These are phyloP conservation scores for Seira musarum DNA, from an alignment of 2,888 invertebrate genomes.

Conservation along the genomic window DNA sequence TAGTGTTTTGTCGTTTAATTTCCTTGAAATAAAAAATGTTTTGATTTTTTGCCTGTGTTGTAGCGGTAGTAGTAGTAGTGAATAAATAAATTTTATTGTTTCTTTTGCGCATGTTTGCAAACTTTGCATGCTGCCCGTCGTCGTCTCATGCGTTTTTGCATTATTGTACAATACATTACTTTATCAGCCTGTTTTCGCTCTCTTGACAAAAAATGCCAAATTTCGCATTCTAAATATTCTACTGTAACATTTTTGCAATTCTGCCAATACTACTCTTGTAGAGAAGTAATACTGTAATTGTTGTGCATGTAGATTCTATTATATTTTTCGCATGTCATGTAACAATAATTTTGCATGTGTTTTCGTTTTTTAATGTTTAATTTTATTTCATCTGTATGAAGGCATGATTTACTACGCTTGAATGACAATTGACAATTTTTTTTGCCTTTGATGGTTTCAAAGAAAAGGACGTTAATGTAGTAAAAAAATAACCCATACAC, in stretches of 20 bases:
- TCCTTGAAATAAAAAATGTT: not conserved
- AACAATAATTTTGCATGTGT: slow-evolving; percentile 2
- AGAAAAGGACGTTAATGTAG: not conserved
- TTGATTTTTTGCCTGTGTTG: slow-evolving; percentile 4
- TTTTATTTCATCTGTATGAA: not conserved
- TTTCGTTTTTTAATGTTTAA: slow-evolving; percentile 14
- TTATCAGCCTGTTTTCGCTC: not conserved
- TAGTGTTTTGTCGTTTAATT: slow-evolving; percentile 12
- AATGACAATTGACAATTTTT: slow-evolving; percentile 9
- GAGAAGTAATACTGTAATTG: not conserved
- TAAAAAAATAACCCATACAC: not conserved
- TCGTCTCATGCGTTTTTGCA: not conserved
- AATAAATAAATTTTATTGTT: slow-evolving; percentile 6
- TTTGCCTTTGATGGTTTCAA: not conserved
- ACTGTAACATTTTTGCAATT: not conserved
- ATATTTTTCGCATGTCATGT: not conserved
- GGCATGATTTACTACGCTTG: not conserved
- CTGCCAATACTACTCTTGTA: too few species aligned
- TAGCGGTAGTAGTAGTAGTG: not conserved
- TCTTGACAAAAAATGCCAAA: slow-evolving; percentile 15
- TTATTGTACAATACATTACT: not conserved
- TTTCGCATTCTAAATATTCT: slow-evolving; percentile 5
- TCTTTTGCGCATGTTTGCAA: not conserved
- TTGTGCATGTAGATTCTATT: not conserved
- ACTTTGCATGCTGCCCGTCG: not conserved